Base-by-base conservation (phyloP, 2,797 vertebrate species). In the Tokudaia muenninki region DNA sequence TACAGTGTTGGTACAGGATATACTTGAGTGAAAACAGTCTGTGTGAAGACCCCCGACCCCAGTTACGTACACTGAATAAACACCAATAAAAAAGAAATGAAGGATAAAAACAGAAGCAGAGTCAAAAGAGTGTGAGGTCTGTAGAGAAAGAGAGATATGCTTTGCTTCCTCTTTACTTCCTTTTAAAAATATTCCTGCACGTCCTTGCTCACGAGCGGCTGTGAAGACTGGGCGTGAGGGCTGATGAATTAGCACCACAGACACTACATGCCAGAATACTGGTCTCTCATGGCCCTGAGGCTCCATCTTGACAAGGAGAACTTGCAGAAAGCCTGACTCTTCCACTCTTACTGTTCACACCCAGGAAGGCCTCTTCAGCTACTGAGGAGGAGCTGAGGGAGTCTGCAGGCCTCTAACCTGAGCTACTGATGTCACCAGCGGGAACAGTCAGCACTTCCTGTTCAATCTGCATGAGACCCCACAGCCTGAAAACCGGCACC, bases 141-240 rank as follows among this genome's bases (percentile, higher is more conserved):
- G 74, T 95, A 97, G 87, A 95, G 95, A 94, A 94, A 81, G 47
- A 13, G 37, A 75, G 24, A 91, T 24, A 94, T 75, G 26, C 77
- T 95, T 96, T 97, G 92, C 93, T 90, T 97, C 95, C 87, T 47
- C 87, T 91, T 94, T 65, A 97, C 92, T 37, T 88, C 55, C 65
- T 87, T 65, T 83, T 82, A 34, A 97, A 98, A 96, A 70, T 92
- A 94, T 50, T 82, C 78, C 84, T 55, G 29, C n/a, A 75, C n/a
- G 67, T 59, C 50, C 84, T 92, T 82, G 86, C 50, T 93, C 86
- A 89, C 24, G 59, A 91, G 67, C 87, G 59, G 34, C 24, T 24
- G 50, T 81, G 95, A 84, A 95, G 65, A 34, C 65, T 1, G 4
- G 61, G 90, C 26, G 72, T 6, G 21, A 75, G 22, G 21, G 37